Evolutionary conservation across 1,140 invertebrate species (phyloP).

Genomic region (Lasioglossum baleicum): DNA sequence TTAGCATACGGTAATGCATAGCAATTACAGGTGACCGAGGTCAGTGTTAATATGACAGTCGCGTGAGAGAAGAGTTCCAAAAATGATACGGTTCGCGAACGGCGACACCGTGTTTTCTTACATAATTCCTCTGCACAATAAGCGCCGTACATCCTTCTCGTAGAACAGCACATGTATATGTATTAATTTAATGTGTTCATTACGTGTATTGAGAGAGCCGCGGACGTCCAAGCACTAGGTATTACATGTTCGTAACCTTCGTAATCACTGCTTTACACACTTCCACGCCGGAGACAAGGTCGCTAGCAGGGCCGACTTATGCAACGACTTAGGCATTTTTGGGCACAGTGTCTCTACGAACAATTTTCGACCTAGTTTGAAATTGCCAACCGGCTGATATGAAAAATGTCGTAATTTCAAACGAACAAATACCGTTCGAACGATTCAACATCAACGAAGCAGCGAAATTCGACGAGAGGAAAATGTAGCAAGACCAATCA

Average conservation of each 20-base stretch:
- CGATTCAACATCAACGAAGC: no score
- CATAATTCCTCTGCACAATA: constrained; percentile 71
- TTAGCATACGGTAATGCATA: constrained; percentile 64
- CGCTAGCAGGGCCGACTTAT: constrained; percentile 5
- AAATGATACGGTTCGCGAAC: constrained; percentile 75
- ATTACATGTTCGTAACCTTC: constrained; percentile 57
- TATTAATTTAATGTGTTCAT: constrained; percentile 74
- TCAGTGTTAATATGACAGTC: constrained; percentile 78
- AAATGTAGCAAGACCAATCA: no score
- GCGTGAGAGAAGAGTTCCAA: constrained; percentile 78
- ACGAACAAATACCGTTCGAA: no score
- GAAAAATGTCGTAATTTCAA: no score
- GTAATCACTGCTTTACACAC: constrained; percentile 62
- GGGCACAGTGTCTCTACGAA: no score
- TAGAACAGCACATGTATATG: constrained; percentile 60
- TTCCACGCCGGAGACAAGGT: constrained; percentile 60
- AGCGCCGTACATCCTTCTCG: constrained; percentile 57
- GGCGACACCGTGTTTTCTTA: constrained; percentile 67
- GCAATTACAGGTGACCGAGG: constrained; percentile 79
- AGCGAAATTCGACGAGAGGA: no score
- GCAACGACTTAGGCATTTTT: no score
- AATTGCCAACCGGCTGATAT: no score
- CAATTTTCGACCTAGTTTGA: no score
- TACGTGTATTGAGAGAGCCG: constrained; percentile 65
- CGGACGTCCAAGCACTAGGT: constrained; percentile 27